Evolutionary conservation across 2,888 invertebrate genomes (phyloP).

Genomic region (Leucophora obtusa): DNA sequence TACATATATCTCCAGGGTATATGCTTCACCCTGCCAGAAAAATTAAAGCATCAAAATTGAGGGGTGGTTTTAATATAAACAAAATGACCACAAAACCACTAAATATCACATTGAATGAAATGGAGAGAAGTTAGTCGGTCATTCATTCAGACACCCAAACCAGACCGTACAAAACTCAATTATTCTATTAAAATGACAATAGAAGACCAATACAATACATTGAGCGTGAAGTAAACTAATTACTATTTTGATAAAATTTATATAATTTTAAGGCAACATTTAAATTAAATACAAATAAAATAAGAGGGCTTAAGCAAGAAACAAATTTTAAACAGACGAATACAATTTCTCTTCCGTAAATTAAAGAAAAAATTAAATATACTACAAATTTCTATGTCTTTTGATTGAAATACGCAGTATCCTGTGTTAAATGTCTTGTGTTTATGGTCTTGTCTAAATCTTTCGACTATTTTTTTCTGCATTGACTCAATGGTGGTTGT

Average conservation of each 20-base stretch:
- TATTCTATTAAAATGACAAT: constrained; percentile 55
- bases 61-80: not conserved
- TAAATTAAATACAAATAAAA: not conserved
- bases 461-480: not conserved
- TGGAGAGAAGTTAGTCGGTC: not conserved
- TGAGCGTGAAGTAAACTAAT: constrained; percentile 64
- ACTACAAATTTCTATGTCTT: not conserved
- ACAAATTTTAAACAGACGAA: not conserved
- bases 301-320: not conserved
- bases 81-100: constrained; percentile 2
- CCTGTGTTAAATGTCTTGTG: not conserved
- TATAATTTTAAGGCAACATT: constrained; percentile 33
- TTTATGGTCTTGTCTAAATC: not conserved
- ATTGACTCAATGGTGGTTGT: not conserved
- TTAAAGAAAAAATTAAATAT: not conserved
- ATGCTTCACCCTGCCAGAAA: not conserved
- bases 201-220: constrained; percentile 51
- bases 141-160: constrained; percentile 14
- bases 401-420: not conserved
- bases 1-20: not conserved
- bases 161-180: constrained; percentile 34
- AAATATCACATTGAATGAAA: not conserved
- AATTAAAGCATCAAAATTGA: not conserved
- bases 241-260: constrained; percentile 47
- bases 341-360: not conserved